These are phyloP conservation scores for Hirundichthys speculiger DNA, from an alignment of 2,113 vertebrate species.

Conservation along the genomic window DNA sequence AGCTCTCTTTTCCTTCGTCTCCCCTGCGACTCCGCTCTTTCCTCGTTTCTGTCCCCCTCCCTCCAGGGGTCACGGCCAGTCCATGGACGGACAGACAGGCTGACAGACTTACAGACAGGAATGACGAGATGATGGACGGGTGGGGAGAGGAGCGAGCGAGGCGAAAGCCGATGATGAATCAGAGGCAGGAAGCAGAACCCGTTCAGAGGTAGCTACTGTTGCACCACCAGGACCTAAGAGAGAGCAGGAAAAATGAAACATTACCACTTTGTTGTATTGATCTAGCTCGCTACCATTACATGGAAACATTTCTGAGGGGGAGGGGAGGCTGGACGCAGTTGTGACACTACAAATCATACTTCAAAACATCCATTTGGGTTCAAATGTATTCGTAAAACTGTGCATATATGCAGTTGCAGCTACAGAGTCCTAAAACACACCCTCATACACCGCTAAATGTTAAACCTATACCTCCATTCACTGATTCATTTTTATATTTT, in stretches of 20 bases:
- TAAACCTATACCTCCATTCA: too few relatives aligned
- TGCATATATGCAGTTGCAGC: too few relatives aligned
- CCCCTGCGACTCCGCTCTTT: constrained; percentile 64
- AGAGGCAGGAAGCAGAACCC: constrained; percentile 57
- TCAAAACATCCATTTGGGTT: neutral
- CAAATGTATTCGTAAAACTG: neutral
- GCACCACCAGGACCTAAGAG: constrained; percentile 52
- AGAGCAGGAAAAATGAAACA: constrained; percentile 30
- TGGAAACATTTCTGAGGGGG: constrained; percentile 12
- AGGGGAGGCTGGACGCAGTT: neutral
- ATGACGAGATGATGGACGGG: constrained; percentile 32
- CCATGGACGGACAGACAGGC: constrained; percentile 61
- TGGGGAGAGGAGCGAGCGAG: constrained; percentile 59
- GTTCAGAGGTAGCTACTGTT: constrained; percentile 62
- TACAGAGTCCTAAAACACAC: too few relatives aligned
- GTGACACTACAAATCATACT: neutral
- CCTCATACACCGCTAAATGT: too few relatives aligned
- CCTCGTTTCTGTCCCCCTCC: constrained; percentile 73
- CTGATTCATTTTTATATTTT: too few relatives aligned
- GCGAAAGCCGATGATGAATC: constrained; percentile 53
- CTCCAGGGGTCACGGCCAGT: constrained; percentile 75
- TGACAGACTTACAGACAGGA: constrained; percentile 22
- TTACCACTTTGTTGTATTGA: constrained; percentile 38
- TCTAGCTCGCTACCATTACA: constrained; percentile 30
- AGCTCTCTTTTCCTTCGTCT: constrained; percentile 56